Evolutionary conservation across 1,140 invertebrate genomes (phyloP).

Genomic region (Nasonia vitripennis): DNA sequence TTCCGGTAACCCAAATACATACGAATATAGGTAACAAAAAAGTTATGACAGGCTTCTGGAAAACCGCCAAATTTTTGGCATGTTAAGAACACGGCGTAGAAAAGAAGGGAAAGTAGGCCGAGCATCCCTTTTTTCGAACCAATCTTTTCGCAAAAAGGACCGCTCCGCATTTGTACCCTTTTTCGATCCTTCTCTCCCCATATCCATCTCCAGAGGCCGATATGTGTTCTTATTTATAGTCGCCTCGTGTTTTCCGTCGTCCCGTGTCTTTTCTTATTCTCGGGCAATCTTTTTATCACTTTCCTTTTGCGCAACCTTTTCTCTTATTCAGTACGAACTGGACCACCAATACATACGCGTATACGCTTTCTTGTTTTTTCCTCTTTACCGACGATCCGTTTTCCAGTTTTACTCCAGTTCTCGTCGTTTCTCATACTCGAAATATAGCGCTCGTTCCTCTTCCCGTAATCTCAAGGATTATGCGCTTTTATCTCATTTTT

Average conservation of each 20-base stretch:
- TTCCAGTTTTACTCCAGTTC: not conserved
- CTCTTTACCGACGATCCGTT: not conserved
- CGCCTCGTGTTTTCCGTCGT: constrained; percentile 7
- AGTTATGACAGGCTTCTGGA: not conserved
- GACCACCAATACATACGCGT: not conserved
- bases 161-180: not conserved
- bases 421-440: not conserved
- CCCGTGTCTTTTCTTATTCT: not conserved
- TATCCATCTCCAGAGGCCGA: not conserved
- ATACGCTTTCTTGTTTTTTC: not conserved
- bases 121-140: not conserved
- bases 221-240: not conserved
- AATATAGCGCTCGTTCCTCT: not conserved
- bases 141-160: not conserved
- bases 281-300: constrained; percentile 42
- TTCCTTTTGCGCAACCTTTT: not conserved
- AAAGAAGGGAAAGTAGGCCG: not conserved
- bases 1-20: no score
- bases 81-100: not conserved
- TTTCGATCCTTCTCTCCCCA: constrained; percentile 3
- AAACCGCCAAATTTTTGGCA: not conserved
- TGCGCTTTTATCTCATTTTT: constrained; percentile 12
- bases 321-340: not conserved
- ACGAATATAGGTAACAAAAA: not conserved
- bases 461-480: constrained; percentile 21